Conservation (phyloP, 2,888 invertebrate genomes). For the Thelaira solivaga region DNA sequence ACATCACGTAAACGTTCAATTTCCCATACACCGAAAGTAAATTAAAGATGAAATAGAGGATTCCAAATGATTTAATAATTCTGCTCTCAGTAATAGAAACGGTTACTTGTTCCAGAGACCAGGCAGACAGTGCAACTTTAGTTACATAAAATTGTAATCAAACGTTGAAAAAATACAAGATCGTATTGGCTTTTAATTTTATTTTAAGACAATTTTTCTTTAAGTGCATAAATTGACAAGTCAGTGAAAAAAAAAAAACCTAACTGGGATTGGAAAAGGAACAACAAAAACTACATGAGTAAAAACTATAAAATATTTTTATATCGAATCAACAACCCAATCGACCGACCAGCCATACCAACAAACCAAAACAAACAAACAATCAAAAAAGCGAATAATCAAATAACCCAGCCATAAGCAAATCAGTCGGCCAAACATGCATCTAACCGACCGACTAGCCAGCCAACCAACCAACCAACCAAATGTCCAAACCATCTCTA, state of each 20-base stretch:
- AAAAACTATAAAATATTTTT: constrained; percentile 2
- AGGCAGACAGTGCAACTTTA: too few species aligned
- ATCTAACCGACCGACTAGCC: constrained; percentile 49
- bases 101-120: too few species aligned
- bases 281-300: constrained; percentile 22
- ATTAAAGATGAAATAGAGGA: too few species aligned
- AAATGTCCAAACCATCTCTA: constrained; percentile 61
- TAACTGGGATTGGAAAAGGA: constrained; percentile 21
- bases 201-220: neutral
- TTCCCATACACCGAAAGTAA: constrained; percentile 18
- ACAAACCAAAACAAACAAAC: constrained; percentile 20
- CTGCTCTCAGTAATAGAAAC: too few species aligned
- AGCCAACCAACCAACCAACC: constrained; percentile 43
- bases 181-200: neutral
- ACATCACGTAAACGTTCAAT: constrained; percentile 50
- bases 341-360: constrained; percentile 23
- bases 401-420: constrained; percentile 48
- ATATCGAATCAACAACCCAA: constrained; percentile 37
- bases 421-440: constrained; percentile 47
- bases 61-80: too few species aligned
- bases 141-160: too few species aligned
- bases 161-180: too few species aligned
- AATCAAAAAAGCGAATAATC: constrained; percentile 15
- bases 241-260: neutral
- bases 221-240: constrained; percentile 39